These are phyloP conservation scores for Balanococcus diminutus DNA, from an alignment of 2,888 invertebrate genomes.

Conservation along the genomic window DNA sequence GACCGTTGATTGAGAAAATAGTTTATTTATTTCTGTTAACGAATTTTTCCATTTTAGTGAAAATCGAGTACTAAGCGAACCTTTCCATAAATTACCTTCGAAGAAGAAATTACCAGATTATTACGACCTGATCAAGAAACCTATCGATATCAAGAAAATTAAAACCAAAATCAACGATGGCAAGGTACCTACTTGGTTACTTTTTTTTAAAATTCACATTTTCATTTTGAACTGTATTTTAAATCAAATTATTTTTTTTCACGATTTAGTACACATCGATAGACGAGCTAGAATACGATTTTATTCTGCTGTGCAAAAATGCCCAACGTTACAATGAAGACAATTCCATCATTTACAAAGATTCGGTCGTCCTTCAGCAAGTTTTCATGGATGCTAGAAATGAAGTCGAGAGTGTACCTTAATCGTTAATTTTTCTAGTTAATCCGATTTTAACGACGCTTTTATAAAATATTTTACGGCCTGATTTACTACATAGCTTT, in stretches of 20 bases:
- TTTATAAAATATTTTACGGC: background rate
- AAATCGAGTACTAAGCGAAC: constrained; percentile 85
- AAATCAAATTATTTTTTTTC: constrained; percentile 27
- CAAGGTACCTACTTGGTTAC: constrained; percentile 66
- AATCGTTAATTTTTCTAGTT: no score
- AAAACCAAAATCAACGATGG: constrained; percentile 84
- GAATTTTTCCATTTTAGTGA: constrained; percentile 65
- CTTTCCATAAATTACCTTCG: constrained; percentile 94
- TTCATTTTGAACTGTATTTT: background rate
- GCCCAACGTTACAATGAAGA: constrained; percentile 98
- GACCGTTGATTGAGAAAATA: no score
- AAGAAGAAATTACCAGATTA: constrained; percentile 93
- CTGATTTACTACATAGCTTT: background rate
- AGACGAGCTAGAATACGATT: constrained; percentile 85
- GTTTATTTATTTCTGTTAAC: no score
- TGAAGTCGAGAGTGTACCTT: constrained; percentile 61
- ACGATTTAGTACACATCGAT: constrained; percentile 77
- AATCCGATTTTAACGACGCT: no score
- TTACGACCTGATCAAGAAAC: constrained; percentile 94
- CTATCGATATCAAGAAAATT: constrained; percentile 94
- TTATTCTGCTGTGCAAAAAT: constrained; percentile 93
- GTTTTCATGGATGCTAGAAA: constrained; percentile 73
- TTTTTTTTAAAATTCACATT: background rate
- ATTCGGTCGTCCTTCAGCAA: constrained; percentile 91
- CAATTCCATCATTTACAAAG: constrained; percentile 92